These are phyloP conservation scores for Oreortyx pictus DNA, from an alignment of 2,797 vertebrate genomes.

Conservation along the genomic window DNA sequence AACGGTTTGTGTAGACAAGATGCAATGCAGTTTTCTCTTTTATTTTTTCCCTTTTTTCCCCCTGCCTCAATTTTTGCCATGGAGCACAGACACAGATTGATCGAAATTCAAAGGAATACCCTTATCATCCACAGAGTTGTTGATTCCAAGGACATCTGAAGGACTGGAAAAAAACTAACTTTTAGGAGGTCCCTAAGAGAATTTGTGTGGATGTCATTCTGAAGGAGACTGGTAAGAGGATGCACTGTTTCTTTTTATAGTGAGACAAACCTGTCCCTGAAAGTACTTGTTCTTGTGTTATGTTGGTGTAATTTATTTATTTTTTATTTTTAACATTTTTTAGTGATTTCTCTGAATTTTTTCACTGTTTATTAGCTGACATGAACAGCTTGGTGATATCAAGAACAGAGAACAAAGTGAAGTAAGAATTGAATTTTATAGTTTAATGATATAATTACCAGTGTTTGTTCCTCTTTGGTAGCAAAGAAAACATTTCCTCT, in stretches of 20 bases:
- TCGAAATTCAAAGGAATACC: accelerated
- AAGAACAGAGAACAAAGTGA: background rate
- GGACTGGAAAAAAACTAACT: background rate
- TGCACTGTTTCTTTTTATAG: background rate
- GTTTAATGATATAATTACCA: background rate
- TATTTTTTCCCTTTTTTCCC: background rate
- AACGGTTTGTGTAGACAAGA: background rate
- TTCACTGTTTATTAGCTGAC: background rate
- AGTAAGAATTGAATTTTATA: background rate
- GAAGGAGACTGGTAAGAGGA: background rate
- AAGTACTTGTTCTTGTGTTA: accelerated
- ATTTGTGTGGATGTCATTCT: background rate
- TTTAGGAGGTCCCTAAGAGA: accelerated
- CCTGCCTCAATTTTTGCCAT: accelerated
- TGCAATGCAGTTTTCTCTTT: background rate
- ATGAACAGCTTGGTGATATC: background rate
- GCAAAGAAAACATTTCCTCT: background rate
- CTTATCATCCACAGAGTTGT: accelerated
- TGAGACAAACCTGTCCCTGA: background rate
- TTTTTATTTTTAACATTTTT: background rate
- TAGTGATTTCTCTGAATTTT: background rate
- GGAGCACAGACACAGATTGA: background rate
- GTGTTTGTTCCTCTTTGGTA: background rate
- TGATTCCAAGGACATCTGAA: background rate
- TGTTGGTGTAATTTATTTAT: background rate